Base-by-base conservation (phyloP, 2,888 invertebrate genomes). In the Drosophila anomalata region DNA sequence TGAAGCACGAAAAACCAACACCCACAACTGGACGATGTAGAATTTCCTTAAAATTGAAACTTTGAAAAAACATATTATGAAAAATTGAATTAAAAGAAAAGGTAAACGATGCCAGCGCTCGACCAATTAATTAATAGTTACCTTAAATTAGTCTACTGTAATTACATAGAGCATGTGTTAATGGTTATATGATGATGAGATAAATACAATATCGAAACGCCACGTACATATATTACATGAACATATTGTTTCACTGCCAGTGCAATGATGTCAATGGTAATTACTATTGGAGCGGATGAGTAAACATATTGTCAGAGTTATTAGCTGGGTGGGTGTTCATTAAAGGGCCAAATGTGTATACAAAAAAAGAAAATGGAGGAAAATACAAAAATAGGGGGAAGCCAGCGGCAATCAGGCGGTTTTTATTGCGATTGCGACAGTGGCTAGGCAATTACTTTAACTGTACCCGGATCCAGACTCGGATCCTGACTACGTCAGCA, bases 161-260 rank as follows among this genome's bases (percentile, higher is more conserved):
- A 87, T 79, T 79, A 73, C 82, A 63, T 87, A 81, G 80, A 87
- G 88, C 81, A 85, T 87, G 86, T 87, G 88, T 87, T 87, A 87
- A 87, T 75, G 75, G 87, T 87, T 79, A 85, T 72, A 61, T 54
- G 51, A 77, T 58, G 70, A 76, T 70, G 60, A 77, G 56, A 80
- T 71, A 83, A 80, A 80, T 83, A 86, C 76, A 83, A 53, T 82
- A 82, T 77, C 83, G 69, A 77, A 73, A 87, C 68, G 75, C 57
- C 76, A 87, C 61, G 72, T 58, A 53, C 26, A 53, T 66, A 42
- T 17, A 42, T 54, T 58, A 29, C 29, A 24, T 44, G 39, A 42
- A 53, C 20, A 42, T 42, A 44, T 22, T 33, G 61, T 26, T 48
- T 50, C 42, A 60, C 50, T 55, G 47, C 8, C 52, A 36, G 24